Evolutionary conservation across 2,888 invertebrate species (phyloP), one percentile per base, ranked within the genome.

Genomic region (Cerastis rubricosa): DNA sequence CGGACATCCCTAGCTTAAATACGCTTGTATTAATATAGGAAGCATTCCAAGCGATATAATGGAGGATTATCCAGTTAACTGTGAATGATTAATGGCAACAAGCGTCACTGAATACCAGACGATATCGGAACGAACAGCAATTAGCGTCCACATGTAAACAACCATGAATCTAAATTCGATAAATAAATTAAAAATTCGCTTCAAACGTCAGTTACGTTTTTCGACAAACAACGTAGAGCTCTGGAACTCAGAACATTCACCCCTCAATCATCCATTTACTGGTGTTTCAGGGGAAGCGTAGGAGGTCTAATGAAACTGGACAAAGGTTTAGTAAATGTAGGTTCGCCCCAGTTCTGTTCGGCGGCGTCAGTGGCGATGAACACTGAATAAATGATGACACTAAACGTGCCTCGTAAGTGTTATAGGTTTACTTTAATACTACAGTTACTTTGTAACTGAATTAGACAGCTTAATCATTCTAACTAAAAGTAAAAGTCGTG

Each of bases 371-470:
- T 84, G 61, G 81, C 80, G 80, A 83, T 84, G 85, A 87, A 87
- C 83, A 67, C 70, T 81, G 81, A 89, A 88, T 89, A 84, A 88
- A 87, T 85, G 80, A 87, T 89, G 82, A 76, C 71, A 84, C 80
- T 88, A 76, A 87, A 83, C 83, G 81, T 65, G 76, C 68, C 61
- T 87, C 64, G 65, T 80, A 80, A 86, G 84, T 80, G 67, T 79
- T 81, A 79, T 69, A 69, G 64, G 65, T 74, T 74, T 64, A 80
- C 63, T 74, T 80, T 63, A 84, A 75, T 74, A 57, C 74, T 68
- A 76, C 76, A 77, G 78, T 86, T 81, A 79, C 75, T 74, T 64
- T 68, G 69, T 71, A 51, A 51, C 65, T 63, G 59, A 71, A 35
- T 67, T 63, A 66, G 73, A 76, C 47, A 65, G 65, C 69, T 22